Evolutionary conservation across 2,888 invertebrate genomes (phyloP).

Genomic region (Mamestra brassicae): DNA sequence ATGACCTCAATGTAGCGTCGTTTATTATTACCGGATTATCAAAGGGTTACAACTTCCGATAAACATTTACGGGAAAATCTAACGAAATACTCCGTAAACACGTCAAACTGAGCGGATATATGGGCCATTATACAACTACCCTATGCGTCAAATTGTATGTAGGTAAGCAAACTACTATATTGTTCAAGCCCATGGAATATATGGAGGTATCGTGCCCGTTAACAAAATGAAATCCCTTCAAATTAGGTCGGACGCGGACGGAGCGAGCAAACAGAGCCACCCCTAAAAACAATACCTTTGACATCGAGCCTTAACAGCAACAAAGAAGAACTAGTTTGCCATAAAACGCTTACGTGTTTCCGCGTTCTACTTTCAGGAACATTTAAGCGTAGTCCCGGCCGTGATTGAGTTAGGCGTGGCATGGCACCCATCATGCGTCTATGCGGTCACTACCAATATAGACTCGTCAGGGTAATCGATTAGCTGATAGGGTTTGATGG

Average conservation of each 20-base stretch:
- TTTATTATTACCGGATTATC: constrained; percentile 57
- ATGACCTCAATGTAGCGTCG: constrained; percentile 44
- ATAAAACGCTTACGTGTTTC: constrained; percentile 71
- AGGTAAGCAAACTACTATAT: constrained; percentile 37
- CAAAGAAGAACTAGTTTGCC: constrained; percentile 71
- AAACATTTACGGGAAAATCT: constrained; percentile 54
- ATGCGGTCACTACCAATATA: constrained; percentile 80
- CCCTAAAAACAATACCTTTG: constrained; percentile 72
- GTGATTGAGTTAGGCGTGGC: constrained; percentile 87
- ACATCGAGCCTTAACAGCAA: constrained; percentile 60
- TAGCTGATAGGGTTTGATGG: constrained; percentile 73
- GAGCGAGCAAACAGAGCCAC: constrained; percentile 77
- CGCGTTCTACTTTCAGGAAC: constrained; percentile 84
- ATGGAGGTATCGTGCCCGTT: constrained; percentile 62
- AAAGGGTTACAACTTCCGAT: constrained; percentile 54
- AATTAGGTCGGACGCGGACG: constrained; percentile 74
- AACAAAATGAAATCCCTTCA: constrained; percentile 73
- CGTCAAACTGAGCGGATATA: constrained; percentile 53
- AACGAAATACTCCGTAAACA: constrained; percentile 57
- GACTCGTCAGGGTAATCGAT: constrained; percentile 73
- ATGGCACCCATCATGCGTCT: constrained; percentile 79
- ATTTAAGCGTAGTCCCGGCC: constrained; percentile 81
- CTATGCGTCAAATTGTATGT: constrained; percentile 52
- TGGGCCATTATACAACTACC: constrained; percentile 42
- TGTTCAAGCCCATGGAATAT: constrained; percentile 31